Conservation (phyloP, 2,797 vertebrate species). For the Danio aesculapii region DNA sequence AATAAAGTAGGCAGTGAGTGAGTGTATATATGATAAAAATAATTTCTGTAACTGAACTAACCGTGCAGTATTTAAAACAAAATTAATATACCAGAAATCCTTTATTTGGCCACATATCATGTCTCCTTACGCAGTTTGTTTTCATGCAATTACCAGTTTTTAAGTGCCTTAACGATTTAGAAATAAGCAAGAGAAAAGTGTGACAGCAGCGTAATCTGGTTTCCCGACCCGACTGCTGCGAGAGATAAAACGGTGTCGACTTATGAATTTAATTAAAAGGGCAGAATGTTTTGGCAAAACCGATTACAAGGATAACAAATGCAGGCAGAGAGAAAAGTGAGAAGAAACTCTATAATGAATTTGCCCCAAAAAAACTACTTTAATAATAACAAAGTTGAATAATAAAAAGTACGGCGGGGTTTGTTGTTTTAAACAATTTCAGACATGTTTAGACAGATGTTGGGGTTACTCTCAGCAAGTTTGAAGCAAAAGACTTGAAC, state of each 20-base stretch:
- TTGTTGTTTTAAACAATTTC: constrained; percentile 65
- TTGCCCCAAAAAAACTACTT: constrained; percentile 30
- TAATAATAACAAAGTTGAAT: constrained; percentile 52
- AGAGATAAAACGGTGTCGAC: constrained; percentile 46
- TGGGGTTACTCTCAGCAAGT: constrained; percentile 23
- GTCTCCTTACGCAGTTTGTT: neutral
- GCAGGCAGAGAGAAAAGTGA: constrained; percentile 37
- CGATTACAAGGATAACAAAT: constrained; percentile 52
- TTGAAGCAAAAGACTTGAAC: constrained; percentile 35
- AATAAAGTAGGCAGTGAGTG: too few species aligned
- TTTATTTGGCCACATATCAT: neutral
- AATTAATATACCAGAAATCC: neutral
- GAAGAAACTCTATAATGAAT: constrained; percentile 58
- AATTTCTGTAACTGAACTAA: too few species aligned
- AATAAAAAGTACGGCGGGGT: constrained; percentile 52
- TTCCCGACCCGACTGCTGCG: constrained; percentile 35
- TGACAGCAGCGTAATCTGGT: constrained; percentile 17
- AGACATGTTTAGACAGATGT: constrained; percentile 67
- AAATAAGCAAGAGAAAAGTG: constrained; percentile 18
- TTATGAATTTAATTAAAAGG: constrained; percentile 61
- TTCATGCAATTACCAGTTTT: neutral
- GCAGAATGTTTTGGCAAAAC: constrained; percentile 55
- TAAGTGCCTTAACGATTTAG: constrained; percentile 18
- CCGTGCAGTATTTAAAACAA: neutral
- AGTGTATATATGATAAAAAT: too few species aligned